A percentile compares a stretch with the other conserved stretches of the same genome.
Conservation (phyloP, 2,888 invertebrate species). For the Heliconius erato region DNA sequence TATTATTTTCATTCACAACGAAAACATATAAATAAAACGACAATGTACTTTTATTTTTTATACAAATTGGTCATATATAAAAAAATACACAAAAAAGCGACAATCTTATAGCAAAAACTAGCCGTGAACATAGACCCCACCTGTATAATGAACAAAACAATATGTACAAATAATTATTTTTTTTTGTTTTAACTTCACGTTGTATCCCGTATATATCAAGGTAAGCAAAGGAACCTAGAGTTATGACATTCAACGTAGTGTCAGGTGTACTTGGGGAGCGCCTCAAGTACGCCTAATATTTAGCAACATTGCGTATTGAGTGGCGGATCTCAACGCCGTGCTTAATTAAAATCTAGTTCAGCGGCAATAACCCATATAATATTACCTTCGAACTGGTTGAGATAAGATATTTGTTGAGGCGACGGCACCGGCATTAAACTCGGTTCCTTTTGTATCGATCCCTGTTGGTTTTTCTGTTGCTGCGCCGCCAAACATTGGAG, state of each 20-base stretch:
- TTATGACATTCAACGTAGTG: neutral
- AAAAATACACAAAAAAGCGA: conserved; percentile 49
- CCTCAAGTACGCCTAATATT: neutral
- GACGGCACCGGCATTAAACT: conserved; percentile 98
- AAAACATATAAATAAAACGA: neutral
- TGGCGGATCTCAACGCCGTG: neutral
- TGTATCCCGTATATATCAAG: neutral
- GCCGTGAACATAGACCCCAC: conserved; percentile 48
- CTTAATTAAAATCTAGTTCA: conserved; percentile 54
- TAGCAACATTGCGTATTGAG: neutral
- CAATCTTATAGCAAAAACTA: conserved; percentile 47
- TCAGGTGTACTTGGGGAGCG: no score
- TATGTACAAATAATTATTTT: neutral
- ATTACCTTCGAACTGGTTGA: conserved; percentile 96
- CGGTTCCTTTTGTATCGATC: conserved; percentile 89
- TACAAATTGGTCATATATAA: conserved; percentile 41
- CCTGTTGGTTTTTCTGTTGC: conserved; percentile 82
- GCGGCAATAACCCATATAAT: conserved; percentile 55
- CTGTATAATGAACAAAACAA: conserved; percentile 20
- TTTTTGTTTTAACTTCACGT: neutral
- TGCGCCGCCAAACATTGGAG: conserved; percentile 85
- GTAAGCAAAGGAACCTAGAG: neutral
- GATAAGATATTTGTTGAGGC: conserved; percentile 97
- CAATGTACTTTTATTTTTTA: neutral
- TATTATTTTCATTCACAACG: neutral